These are phyloP conservation scores for Polia nebulosa DNA, from an alignment of 2,888 invertebrate species.

Conservation along the genomic window DNA sequence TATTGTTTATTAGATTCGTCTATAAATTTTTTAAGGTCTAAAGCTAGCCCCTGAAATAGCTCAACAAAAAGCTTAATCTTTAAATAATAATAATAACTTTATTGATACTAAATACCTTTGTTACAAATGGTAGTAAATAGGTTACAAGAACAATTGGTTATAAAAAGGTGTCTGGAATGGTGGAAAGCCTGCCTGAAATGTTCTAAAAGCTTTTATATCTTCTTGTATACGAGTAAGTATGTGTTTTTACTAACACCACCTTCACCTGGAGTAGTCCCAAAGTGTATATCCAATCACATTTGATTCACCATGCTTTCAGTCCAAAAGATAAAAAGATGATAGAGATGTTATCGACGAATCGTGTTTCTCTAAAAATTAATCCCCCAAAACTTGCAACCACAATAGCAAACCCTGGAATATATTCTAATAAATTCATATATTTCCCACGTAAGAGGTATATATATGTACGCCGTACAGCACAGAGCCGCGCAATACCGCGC, in stretches of 20 bases:
- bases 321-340: too few species aligned
- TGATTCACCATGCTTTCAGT: not conserved
- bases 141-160: too few species aligned
- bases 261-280: not conserved
- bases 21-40: conserved; percentile 10
- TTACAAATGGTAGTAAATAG: too few species aligned
- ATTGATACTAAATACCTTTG: too few species aligned
- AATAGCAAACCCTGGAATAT: conserved; percentile 16
- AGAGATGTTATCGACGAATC: too few species aligned
- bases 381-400: conserved; percentile 12
- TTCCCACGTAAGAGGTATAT: conserved; percentile 33
- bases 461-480: conserved; percentile 61
- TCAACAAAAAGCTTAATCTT: not conserved
- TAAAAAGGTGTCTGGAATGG: too few species aligned
- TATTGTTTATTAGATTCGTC: conserved; percentile 16
- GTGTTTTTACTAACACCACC: not conserved
- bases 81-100: too few species aligned
- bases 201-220: too few species aligned
- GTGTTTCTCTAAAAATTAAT: too few species aligned
- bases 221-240: too few species aligned
- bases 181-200: too few species aligned
- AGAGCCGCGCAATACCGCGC: conserved; percentile 63
- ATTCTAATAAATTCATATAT: conserved; percentile 51
- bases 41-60: not conserved
- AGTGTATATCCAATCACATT: not conserved